Conservation (phyloP, 64 coral and sea anemone genomes). For the Pocillopora verrucosa region DNA sequence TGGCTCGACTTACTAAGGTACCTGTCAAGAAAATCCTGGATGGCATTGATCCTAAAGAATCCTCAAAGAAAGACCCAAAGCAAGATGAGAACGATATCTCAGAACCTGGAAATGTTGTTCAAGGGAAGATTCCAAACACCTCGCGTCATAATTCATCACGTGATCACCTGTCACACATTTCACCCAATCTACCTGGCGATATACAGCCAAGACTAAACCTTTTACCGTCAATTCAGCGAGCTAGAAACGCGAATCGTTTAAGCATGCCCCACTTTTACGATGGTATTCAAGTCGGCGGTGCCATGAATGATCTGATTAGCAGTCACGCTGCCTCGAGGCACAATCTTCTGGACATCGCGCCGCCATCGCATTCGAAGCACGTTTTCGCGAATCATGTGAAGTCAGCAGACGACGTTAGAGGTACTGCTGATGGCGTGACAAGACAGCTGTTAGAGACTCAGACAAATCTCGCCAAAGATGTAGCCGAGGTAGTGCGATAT, state of each 20-base stretch:
- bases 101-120: not conserved
- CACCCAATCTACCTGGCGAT: conserved; percentile 2
- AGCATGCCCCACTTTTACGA: conserved; percentile 29
- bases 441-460: conserved; percentile 63
- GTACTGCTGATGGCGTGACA: conserved; percentile 34
- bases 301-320: not conserved
- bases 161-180: not conserved
- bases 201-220: conserved; percentile 15
- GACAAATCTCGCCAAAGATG: conserved; percentile 45
- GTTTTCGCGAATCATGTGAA: not conserved
- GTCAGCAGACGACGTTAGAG: not conserved
- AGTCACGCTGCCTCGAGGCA: not conserved
- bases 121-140: conserved; percentile 26
- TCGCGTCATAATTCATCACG: not conserved
- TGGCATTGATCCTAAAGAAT: conserved; percentile 29
- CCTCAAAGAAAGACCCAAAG: not conserved
- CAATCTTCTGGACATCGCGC: not conserved
- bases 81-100: conserved; percentile 14
- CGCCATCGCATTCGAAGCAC: not conserved
- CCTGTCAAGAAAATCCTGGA: conserved; percentile 42
- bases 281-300: not conserved
- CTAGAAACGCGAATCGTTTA: not conserved
- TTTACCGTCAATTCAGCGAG: not conserved
- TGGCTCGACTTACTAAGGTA: conserved; percentile 52
- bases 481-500: conserved; percentile 63